Conservation (phyloP, 2,113 vertebrate species). For the Channa argus region DNA sequence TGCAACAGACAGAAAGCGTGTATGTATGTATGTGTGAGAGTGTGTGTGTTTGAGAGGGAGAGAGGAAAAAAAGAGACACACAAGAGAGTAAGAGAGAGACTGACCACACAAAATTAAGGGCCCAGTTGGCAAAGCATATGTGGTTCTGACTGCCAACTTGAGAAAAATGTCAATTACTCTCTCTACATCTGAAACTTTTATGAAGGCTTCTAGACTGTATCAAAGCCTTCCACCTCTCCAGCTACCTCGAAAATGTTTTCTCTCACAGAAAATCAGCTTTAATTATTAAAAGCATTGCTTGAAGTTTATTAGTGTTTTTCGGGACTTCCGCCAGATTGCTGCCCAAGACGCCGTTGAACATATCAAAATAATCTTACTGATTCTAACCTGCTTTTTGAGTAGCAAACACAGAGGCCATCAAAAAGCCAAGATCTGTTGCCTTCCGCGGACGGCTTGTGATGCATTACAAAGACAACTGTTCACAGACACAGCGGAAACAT, state of each 20-base stretch:
- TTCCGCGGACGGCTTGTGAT: conserved; percentile 31
- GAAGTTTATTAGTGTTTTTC: conserved; percentile 74
- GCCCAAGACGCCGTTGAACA: conserved; percentile 55
- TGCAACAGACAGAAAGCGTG: conserved; percentile 15
- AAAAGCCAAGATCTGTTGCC: conserved; percentile 38
- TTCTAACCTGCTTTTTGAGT: conserved; percentile 50
- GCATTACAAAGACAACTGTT: conserved; percentile 50
- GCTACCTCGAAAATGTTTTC: conserved; percentile 74
- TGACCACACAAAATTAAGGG: conserved; percentile 67
- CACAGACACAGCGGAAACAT: conserved; percentile 19
- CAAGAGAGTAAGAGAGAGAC: conserved; percentile 33
- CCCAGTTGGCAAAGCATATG: conserved; percentile 69
- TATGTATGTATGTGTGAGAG: background rate
- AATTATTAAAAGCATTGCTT: conserved; percentile 77
- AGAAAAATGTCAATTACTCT: conserved; percentile 80
- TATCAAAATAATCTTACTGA: conserved; percentile 70
- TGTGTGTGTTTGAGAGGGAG: background rate
- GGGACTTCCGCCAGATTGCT: conserved; percentile 71
- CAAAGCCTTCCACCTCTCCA: conserved; percentile 76
- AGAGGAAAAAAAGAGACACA: conserved; percentile 11
- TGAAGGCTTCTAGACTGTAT: conserved; percentile 78
- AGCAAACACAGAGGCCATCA: conserved; percentile 35
- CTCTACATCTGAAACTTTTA: conserved; percentile 79
- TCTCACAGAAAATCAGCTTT: conserved; percentile 73
- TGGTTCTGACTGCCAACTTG: conserved; percentile 76